Evolutionary conservation across 35 echinoderm and acorn worm species (phyloP).

Genomic region (Chiridota heheva): DNA sequence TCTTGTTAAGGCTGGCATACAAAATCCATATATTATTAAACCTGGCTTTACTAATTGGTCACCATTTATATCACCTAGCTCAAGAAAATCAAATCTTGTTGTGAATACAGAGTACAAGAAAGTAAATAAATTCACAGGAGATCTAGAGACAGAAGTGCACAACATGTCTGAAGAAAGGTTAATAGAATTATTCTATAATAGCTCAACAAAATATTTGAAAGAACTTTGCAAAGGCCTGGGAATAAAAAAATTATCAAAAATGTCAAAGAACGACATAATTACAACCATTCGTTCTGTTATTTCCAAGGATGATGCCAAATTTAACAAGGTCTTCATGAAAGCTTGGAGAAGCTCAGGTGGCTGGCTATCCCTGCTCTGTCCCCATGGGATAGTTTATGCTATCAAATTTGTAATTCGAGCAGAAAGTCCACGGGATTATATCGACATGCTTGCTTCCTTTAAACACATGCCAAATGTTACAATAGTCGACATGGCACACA

Average conservation of each 20-base stretch:
- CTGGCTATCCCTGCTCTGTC: not conserved
- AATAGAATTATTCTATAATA: conserved; percentile 4
- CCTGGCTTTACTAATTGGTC: conserved; percentile 16
- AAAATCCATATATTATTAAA: conserved; percentile 29
- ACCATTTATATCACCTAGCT: not conserved
- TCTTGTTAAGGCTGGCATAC: conserved; percentile 25
- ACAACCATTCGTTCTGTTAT: not conserved
- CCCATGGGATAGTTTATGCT: conserved; percentile 44
- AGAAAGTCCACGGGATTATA: conserved; percentile 55
- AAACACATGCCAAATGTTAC: conserved; percentile 27
- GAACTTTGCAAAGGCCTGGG: conserved; percentile 12
- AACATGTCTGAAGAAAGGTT: conserved; percentile 30
- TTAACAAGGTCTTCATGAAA: conserved; percentile 23
- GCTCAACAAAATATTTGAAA: not conserved
- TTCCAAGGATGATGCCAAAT: not conserved
- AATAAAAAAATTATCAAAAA: not conserved
- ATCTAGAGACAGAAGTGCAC: conserved; percentile 1
- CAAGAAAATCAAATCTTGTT: not conserved
- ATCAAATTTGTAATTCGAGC: conserved; percentile 34
- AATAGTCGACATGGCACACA: conserved; percentile 53
- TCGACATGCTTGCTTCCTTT: conserved; percentile 20
- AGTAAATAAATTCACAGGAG: not conserved
- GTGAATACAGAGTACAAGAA: conserved; percentile 44
- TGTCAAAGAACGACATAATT: conserved; percentile 29
- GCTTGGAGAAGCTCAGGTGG: conserved; percentile 34